phyloP scores from a whole-genome alignment of 92 coral and sea anemone species.

The Galaxea fascicularis region DNA sequence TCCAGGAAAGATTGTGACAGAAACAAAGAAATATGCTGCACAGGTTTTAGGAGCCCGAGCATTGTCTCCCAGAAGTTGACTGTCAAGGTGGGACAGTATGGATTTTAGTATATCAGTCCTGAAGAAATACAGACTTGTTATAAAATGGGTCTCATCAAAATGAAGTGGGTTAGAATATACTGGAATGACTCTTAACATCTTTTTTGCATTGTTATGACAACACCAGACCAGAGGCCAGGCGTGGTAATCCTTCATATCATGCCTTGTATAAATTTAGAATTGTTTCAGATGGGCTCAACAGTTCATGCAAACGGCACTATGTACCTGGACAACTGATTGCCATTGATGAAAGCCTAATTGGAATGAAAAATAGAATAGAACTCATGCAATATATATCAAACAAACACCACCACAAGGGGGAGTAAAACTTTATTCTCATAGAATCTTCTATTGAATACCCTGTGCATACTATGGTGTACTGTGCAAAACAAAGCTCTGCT shows the following conservation, averaged over 20 bases:
- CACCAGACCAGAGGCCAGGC: constrained; percentile 22
- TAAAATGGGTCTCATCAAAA: constrained; percentile 7
- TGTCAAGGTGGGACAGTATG: constrained; percentile 3
- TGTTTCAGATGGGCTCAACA: background rate
- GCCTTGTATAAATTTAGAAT: background rate
- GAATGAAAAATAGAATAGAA: too few relatives aligned
- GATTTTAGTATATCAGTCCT: background rate
- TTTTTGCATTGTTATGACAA: constrained; percentile 17
- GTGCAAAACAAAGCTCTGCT: too few relatives aligned
- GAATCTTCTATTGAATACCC: too few relatives aligned
- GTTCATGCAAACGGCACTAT: background rate
- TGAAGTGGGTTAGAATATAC: constrained; percentile 6
- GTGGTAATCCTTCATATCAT: background rate
- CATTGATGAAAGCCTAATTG: too few relatives aligned
- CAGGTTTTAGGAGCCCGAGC: constrained; percentile 6
- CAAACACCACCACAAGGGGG: too few relatives aligned
- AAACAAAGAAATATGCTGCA: constrained; percentile 15
- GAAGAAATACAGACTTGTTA: background rate
- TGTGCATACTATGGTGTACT: too few relatives aligned
- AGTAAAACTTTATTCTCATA: too few relatives aligned
- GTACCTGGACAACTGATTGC: too few relatives aligned
- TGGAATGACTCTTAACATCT: constrained; percentile 14
- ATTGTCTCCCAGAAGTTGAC: constrained; percentile 3
- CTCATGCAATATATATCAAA: too few relatives aligned
- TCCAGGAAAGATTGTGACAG: background rate